A percentile compares a stretch with the other conserved stretches of the same genome.
Conservation (phyloP, 2,797 vertebrate species). For the Glossophaga mutica region DNA sequence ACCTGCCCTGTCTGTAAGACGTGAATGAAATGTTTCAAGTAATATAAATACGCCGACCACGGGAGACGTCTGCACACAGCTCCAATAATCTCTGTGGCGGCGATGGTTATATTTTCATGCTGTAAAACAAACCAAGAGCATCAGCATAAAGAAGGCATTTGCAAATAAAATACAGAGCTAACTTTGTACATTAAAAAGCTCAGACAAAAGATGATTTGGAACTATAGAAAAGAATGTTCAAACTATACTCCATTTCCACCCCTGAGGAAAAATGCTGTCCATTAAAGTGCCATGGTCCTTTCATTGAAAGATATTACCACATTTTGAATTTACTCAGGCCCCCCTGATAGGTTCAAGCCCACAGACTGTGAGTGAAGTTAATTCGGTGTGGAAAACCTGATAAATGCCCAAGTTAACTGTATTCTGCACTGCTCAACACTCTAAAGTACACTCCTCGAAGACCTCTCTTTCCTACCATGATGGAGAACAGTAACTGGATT, state of each 20-base stretch:
- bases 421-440: background rate
- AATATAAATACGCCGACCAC: slow-evolving; percentile 95
- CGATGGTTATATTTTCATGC: slow-evolving; percentile 93
- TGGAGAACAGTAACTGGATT: background rate
- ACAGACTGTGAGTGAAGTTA: background rate
- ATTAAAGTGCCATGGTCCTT: background rate
- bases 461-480: background rate
- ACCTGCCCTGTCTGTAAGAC: slow-evolving; percentile 90
- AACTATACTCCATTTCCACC: background rate
- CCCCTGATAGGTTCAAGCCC: background rate
- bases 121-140: slow-evolving; percentile 76
- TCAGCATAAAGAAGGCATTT: background rate
- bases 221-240: background rate
- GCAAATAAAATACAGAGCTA: background rate
- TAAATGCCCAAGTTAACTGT: background rate
- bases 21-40: slow-evolving; percentile 94
- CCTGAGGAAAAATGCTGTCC: background rate
- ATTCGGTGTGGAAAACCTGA: background rate
- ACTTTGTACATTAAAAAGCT: background rate
- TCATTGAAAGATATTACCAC: background rate
- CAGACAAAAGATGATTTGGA: background rate
- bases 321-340: background rate
- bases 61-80: slow-evolving; percentile 91
- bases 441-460: background rate
- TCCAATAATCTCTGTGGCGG: slow-evolving; percentile 93